Conservation (phyloP, 2,797 vertebrate species). For the Eulemur rubriventer region DNA sequence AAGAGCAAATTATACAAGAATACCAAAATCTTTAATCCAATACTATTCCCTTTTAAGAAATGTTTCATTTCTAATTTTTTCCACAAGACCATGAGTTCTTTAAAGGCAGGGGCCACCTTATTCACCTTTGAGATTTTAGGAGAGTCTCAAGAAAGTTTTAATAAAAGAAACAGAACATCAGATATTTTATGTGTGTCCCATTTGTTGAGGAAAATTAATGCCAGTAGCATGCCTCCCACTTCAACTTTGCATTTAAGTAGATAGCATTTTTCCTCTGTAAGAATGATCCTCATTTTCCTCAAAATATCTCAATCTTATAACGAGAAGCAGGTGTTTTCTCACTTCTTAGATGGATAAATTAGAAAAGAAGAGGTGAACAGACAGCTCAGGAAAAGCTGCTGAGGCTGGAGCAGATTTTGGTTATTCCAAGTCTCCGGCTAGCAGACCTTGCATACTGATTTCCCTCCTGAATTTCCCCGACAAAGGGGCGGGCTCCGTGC, state of each 20-base stretch:
- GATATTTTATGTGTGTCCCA: background rate
- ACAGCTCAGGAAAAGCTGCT: conserved; percentile 38
- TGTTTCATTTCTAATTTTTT: conserved; percentile 34
- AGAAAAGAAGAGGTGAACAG: conserved; percentile 55
- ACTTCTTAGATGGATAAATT: conserved; percentile 60
- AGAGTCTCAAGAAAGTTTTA: background rate
- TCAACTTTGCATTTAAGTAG: conserved; percentile 15
- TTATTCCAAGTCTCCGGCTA: conserved; percentile 1
- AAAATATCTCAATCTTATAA: conserved; percentile 44
- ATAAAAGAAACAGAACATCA: background rate
- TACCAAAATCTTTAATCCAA: background rate
- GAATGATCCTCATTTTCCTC: conserved; percentile 36
- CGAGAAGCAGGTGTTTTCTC: conserved; percentile 70
- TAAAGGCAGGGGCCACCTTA: background rate
- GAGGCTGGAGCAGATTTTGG: background rate
- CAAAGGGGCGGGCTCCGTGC: background rate
- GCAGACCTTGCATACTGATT: background rate
- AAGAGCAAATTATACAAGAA: background rate
- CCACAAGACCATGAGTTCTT: background rate
- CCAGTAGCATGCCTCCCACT: background rate
- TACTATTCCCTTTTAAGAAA: conserved; percentile 27
- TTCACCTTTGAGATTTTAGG: background rate
- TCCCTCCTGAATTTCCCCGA: background rate
- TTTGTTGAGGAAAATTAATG: background rate
- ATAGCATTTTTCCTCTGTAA: conserved; percentile 31